Evolutionary conservation across 2,113 vertebrate genomes (phyloP), one percentile per base, ranked within the genome.

Genomic region (Centropus unirufus): DNA sequence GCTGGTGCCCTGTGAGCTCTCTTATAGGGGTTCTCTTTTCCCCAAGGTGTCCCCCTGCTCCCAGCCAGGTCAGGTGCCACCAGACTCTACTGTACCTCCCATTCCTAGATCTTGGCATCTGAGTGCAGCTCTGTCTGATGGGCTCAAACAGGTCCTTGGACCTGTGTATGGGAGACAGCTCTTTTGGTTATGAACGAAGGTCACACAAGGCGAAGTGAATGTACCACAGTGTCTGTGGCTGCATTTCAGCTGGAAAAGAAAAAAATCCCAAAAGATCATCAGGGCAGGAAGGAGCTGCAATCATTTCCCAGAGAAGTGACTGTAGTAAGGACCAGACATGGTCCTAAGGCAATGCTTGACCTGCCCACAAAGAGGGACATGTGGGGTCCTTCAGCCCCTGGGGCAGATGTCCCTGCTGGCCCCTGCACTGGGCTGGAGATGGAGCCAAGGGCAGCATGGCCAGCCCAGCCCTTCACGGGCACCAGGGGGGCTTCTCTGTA

Each of bases 301-400:
- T 44, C 5, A 3, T 49, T 81, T 67, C 57, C 51, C 26, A 17
- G 20, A 23, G 22, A 42, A 22, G 52, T 2, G 1, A 46, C 51
- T 74, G 87, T 55, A 89, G 21, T n/a, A 62, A 77, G 42, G n/a
- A 46, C 14, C 40, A 49, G 39, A 6, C 14, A 13, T 3, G 3
- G 46, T 69, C 13, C 8, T 18, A 17, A 30, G 32, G 29, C 32
- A 21, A 3, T 42, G 55, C 22, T 49, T 73, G 34, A 20, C 8
- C 32, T 47, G 5, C 20, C 23, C 27, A 24, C 8, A 34, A 4
- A 86, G 16, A 27, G 24, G 12, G 24, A 34, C 17, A 24, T 1
- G 0, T 8, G 23, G 21, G 8, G 29, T 51, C 44, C 26, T 61
- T 40, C 40, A 66, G 61, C 6, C n/a, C 26, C 4, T 1, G 0